phyloP scores from a whole-genome alignment of 1,140 invertebrate genomes.

The Pseudomyrmex pallidus region DNA sequence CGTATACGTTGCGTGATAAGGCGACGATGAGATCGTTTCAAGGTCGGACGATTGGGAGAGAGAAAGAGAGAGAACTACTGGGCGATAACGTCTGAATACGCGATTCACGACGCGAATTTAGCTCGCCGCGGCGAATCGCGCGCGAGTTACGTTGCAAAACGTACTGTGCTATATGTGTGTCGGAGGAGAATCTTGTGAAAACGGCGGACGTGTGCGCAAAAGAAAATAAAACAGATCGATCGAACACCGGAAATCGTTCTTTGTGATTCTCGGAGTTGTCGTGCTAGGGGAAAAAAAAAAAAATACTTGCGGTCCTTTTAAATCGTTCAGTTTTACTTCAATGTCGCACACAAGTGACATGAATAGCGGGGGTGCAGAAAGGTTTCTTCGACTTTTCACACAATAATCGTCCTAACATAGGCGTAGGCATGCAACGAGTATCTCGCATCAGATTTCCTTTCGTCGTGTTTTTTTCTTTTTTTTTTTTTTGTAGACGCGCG shows the following conservation, averaged over 20 bases:
- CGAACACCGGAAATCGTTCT: background rate
- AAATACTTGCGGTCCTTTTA: no score
- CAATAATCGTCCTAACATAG: constrained; percentile 26
- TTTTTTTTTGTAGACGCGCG: background rate
- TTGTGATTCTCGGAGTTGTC: background rate
- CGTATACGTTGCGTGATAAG: background rate
- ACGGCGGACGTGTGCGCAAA: background rate
- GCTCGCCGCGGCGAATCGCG: background rate
- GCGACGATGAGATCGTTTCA: constrained; percentile 27
- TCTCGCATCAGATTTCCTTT: constrained; percentile 66
- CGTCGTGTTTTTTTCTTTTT: constrained; percentile 53
- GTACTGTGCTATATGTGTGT: background rate
- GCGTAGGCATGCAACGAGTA: background rate
- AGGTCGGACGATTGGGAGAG: constrained; percentile 22
- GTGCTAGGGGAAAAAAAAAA: background rate
- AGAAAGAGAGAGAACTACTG: no score
- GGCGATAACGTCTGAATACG: constrained; percentile 33
- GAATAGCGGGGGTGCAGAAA: no score
- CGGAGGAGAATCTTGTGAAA: constrained; percentile 2
- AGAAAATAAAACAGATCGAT: background rate
- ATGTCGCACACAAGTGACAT: no score
- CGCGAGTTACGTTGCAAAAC: background rate
- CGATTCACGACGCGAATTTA: constrained; percentile 28
- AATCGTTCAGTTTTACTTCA: no score
- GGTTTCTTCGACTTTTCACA: background rate